Base-by-base conservation (phyloP, 2,113 vertebrate genomes). In the Myotis yumanensis region DNA sequence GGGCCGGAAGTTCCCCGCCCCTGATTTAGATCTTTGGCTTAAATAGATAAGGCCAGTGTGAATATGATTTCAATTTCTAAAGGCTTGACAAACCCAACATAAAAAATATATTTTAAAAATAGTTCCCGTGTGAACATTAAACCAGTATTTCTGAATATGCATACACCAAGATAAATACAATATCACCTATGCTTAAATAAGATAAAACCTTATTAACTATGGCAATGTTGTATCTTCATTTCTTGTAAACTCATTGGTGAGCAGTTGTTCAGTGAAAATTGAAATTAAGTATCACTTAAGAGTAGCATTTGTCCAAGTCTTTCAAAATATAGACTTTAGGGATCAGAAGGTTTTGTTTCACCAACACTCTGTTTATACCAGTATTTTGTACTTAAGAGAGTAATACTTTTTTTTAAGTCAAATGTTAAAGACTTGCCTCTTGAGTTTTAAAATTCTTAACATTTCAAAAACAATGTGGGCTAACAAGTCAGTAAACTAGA, bases 341-440 rank as follows among this genome's bases (percentile, higher is more conserved):
- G 7, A 12, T 68, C 9, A 57, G 43, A 30, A 71, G 46, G 18
- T 57, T 83, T 80, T 64, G 51, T 83, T 71, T 68, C 32, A 37
- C 6, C 59, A 11, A 75, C 84, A 52, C n/a, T 64, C 28, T 30
- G 11, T 85, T 84, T 88, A 57, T 16, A 54, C 2, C 2, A 66
- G 11, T 68, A 43, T 54, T 86, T 93, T 85, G 7, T 89, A 82
- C 57, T 88, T 88, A 72, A 35, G 32, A 15, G 66, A 64, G 86
- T 77, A 82, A 59, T 84, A 48, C 35, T 52, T 75, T 85, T 85
- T 90, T 69, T 48, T 75, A 40, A 86, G 64, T 82, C n/a, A 83
- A 79, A 32, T 30, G 25, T 32, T 73, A 40, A 51, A 64, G 25
- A 54, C 17, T 52, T 54, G 12, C 40, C 28, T n/a, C 91, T 69